These are phyloP conservation scores for Cetonia aurata DNA, from an alignment of 2,888 invertebrate genomes.

Conservation along the genomic window DNA sequence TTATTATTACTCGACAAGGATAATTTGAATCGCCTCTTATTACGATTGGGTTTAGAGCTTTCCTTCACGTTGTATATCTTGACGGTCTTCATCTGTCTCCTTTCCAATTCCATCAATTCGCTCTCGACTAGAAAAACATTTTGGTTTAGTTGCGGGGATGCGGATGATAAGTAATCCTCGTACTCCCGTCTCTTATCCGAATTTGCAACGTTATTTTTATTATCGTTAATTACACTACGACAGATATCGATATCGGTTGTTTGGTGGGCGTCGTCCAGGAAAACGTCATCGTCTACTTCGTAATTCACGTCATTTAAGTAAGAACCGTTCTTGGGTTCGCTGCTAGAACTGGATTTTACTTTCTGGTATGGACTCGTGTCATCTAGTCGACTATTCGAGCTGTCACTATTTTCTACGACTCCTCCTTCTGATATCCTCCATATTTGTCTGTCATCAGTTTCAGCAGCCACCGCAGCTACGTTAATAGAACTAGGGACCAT, in stretches of 20 bases:
- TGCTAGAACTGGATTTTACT: constrained; percentile 42
- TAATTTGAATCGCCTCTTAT: constrained; percentile 52
- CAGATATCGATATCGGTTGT: constrained; percentile 45
- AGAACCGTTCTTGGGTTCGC: constrained; percentile 48
- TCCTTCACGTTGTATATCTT: constrained; percentile 34
- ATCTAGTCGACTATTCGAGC: constrained; percentile 30
- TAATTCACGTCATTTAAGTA: constrained; percentile 52
- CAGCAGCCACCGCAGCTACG: constrained; percentile 64
- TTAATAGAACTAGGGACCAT: constrained; percentile 63
- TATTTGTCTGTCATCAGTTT: constrained; percentile 62
- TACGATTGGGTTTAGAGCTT: constrained; percentile 39
- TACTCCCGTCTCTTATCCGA: not conserved
- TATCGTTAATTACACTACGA: not conserved
- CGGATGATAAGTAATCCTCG: constrained; percentile 34
- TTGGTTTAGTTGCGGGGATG: constrained; percentile 62
- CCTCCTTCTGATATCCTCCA: constrained; percentile 70
- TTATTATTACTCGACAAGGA: constrained; percentile 47
- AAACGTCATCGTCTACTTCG: constrained; percentile 59
- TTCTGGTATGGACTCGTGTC: constrained; percentile 40
- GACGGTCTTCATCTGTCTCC: constrained; percentile 29
- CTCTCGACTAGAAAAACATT: constrained; percentile 59
- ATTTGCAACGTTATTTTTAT: not conserved
- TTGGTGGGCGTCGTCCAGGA: constrained; percentile 56
- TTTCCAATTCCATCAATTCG: constrained; percentile 47
- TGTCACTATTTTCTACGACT: constrained; percentile 61